Base-by-base conservation (phyloP, 2,888 invertebrate genomes). In the Mimas tiliae region DNA sequence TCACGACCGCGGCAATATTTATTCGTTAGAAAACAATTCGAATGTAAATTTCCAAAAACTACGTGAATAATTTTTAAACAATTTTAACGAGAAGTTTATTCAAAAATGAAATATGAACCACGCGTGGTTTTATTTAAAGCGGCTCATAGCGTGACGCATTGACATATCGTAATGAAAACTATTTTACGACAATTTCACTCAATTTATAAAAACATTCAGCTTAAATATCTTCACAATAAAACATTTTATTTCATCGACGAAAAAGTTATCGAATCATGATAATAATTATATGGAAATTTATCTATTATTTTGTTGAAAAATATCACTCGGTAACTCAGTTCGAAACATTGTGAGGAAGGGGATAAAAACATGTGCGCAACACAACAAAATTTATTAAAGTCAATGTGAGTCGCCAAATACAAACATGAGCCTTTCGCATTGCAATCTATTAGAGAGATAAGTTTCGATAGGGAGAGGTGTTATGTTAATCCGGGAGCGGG, bases 391-490 rank as follows among this genome's bases (percentile, higher is more conserved):
- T 74, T 82, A 89, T 88, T 86, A 85, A 86, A 87, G 82, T 83
- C 82, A 90, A 82, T 79, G 82, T 79, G 87, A 86, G 80, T 87
- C 87, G 87, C 88, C 86, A 89, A 87, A 87, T 84, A 89, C 86
- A 89, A 87, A 87, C 87, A 88, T 79, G 88, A 87, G 89, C 89
- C 88, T 86, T 90, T 93, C 93, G 93, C 92, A 90, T 81, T 87
- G 91, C 92, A 89, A 89, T 89, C 90, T 90, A 90, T 90, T 89
- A 90, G 85, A 85, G 84, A 90, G 89, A 90, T 88, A 90, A 85
- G 86, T 88, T 83, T 86, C 84, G 88, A 88, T 86, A 87, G 89
- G 87, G 86, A 82, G 84, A 82, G 84, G 88, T 87, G 84, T 90
- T 89, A 90, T 90, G 89, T 86, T 90, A 91, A 91, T 91, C 91